These are phyloP conservation scores for Hedya salicella DNA, from an alignment of 2,888 invertebrate species.

Conservation along the genomic window DNA sequence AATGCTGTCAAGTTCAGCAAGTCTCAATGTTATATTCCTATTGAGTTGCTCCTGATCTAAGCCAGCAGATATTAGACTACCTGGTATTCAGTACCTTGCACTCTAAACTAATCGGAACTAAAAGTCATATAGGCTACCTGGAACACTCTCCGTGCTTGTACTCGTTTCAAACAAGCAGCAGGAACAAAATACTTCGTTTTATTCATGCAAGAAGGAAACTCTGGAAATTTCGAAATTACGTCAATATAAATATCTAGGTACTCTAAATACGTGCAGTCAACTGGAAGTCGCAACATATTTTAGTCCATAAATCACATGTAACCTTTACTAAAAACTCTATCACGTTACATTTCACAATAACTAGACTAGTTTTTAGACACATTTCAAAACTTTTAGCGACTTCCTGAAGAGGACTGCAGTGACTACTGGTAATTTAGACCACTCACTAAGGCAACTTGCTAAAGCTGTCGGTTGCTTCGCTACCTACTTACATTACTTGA, in stretches of 20 bases:
- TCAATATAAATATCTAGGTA: conserved; percentile 7
- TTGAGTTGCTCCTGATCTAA: too few species aligned
- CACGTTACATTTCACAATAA: not conserved
- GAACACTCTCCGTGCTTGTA: not conserved
- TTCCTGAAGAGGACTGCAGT: not conserved
- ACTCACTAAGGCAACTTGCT: conserved; percentile 56
- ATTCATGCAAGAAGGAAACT: not conserved
- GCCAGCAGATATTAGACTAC: too few species aligned
- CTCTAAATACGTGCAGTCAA: not conserved
- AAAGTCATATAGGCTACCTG: not conserved
- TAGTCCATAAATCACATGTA: not conserved
- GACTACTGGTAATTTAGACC: conserved; percentile 1
- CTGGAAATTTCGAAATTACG: not conserved
- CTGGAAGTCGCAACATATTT: not conserved
- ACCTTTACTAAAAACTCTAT: not conserved
- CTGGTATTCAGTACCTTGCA: not conserved
- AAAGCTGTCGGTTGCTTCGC: conserved; percentile 55
- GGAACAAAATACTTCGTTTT: not conserved
- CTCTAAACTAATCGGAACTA: not conserved
- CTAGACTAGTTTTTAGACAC: not conserved
- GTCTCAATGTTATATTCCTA: too few species aligned
- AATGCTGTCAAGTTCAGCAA: too few species aligned
- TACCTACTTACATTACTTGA: conserved; percentile 37
- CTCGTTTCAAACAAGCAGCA: not conserved
- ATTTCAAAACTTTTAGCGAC: not conserved